Evolutionary conservation across 2,797 vertebrate genomes (phyloP).

Genomic region (Pyrocephalus nanus): DNA sequence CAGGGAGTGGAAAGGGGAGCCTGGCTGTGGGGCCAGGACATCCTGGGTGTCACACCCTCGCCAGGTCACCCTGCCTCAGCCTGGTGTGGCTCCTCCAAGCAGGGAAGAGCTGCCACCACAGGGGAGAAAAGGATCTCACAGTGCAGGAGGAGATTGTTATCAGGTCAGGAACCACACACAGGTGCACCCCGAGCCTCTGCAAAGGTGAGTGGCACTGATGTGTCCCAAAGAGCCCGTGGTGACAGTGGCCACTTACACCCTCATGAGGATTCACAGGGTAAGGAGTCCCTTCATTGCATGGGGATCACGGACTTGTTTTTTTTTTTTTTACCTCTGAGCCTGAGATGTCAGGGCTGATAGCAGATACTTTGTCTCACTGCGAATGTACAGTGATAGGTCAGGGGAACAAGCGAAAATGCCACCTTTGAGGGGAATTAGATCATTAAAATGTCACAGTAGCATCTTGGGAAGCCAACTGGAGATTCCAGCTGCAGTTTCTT

Average conservation of each 20-base stretch:
- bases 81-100: neutral
- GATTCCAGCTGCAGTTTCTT: conserved; percentile 14
- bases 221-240: accelerated
- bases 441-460: conserved; percentile 45
- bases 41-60: neutral
- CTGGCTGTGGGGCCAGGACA: neutral
- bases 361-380: neutral
- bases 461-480: conserved; percentile 22
- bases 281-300: neutral
- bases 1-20: neutral
- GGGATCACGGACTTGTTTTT: neutral
- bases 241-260: neutral
- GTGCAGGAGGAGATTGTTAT: neutral
- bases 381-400: neutral
- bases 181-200: neutral
- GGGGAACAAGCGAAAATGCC: conserved; percentile 28
- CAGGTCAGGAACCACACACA: neutral
- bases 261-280: neutral
- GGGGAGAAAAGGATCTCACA: neutral
- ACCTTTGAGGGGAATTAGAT: conserved; percentile 47
- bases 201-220: accelerated
- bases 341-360: neutral
- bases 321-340: neutral
- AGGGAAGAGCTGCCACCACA: neutral
- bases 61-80: neutral